phyloP scores from a whole-genome alignment of 2,113 vertebrate genomes.

The Dicerorhinus sumatrensis region DNA sequence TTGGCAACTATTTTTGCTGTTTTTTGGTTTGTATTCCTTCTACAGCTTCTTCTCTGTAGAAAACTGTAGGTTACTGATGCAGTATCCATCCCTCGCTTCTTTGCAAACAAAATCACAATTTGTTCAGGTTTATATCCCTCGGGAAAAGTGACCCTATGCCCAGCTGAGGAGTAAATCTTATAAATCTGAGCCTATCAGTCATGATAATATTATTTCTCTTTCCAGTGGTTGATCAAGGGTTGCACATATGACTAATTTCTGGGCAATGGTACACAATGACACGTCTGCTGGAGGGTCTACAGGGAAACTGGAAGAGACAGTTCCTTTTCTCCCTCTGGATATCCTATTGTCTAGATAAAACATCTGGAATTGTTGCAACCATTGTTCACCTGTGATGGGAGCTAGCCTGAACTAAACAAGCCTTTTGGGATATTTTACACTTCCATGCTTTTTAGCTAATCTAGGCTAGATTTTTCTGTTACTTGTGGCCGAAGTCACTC shows the following conservation, averaged over 20 bases:
- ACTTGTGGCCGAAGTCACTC: not conserved
- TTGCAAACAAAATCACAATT: not conserved
- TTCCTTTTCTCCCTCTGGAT: not conserved
- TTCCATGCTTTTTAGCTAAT: not conserved
- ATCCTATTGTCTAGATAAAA: not conserved
- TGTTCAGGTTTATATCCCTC: not conserved
- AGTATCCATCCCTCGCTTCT: not conserved
- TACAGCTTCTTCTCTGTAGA: not conserved
- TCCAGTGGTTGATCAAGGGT: not conserved
- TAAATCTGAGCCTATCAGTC: not conserved
- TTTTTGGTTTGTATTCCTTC: not conserved
- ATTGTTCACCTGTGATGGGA: not conserved
- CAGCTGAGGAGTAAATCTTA: not conserved
- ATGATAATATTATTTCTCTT: not conserved
- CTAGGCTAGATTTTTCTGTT: not conserved
- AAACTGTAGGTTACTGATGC: not conserved
- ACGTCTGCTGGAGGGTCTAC: not conserved
- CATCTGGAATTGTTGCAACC: not conserved
- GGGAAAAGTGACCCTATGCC: not conserved
- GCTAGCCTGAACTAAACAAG: not conserved
- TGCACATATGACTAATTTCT: not conserved
- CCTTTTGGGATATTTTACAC: not conserved
- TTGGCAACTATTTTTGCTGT: not conserved
- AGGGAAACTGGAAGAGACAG: not conserved
- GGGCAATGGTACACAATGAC: not conserved